A percentile compares a stretch with the other conserved stretches of the same genome.
Evolutionary conservation across 2,797 vertebrate species (phyloP).

Genomic region (Hirundo rustica): DNA sequence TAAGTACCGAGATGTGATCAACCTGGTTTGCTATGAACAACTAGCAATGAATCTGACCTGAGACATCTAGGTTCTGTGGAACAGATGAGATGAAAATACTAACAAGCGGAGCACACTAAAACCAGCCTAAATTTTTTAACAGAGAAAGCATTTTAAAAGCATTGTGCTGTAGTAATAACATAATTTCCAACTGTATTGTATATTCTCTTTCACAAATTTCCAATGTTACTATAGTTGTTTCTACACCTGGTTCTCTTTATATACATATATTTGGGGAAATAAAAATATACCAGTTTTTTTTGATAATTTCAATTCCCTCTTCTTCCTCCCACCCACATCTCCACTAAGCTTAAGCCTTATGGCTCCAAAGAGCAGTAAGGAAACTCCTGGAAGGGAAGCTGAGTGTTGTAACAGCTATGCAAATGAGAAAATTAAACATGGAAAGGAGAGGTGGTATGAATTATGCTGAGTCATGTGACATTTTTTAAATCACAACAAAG

Average conservation of each 20-base stretch:
- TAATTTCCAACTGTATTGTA: not conserved
- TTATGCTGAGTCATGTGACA: not conserved
- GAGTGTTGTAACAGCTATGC: not conserved
- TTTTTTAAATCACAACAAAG: not conserved
- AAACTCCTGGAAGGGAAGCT: not conserved
- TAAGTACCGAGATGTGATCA: not conserved
- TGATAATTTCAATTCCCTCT: not conserved
- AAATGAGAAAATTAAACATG: not conserved
- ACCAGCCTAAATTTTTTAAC: not conserved
- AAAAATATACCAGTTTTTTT: not conserved
- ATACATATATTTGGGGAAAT: not conserved
- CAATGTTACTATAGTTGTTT: not conserved
- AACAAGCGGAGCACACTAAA: not conserved
- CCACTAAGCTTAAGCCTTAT: not conserved
- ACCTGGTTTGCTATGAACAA: not conserved
- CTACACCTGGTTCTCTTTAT: not conserved
- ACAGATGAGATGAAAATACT: not conserved
- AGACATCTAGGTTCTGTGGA: not conserved
- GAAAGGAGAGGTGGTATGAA: not conserved
- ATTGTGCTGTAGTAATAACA: not conserved
- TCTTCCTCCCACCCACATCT: not conserved
- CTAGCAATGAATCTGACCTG: accelerated
- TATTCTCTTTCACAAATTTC: not conserved
- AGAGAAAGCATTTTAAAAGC: not conserved
- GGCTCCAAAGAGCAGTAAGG: not conserved